Evolutionary conservation across 2,888 invertebrate species (phyloP).

Genomic region (Aporophyla nigra): DNA sequence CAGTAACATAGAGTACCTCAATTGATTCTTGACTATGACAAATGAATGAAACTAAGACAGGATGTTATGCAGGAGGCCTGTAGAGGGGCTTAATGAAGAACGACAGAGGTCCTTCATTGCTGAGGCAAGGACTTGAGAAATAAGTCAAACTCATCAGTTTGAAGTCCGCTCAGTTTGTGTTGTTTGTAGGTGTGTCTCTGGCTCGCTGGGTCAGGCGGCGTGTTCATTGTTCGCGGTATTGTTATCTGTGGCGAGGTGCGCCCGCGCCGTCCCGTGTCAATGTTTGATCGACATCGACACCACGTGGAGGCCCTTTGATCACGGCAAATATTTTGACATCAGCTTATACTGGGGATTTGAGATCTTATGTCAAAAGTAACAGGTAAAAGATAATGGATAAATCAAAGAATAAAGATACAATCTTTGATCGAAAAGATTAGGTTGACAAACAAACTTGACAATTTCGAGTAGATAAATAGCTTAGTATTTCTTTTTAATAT

Average conservation of each 20-base stretch:
- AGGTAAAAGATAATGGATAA: constrained; percentile 44
- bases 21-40: constrained; percentile 71
- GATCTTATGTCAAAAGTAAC: constrained; percentile 60
- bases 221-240: constrained; percentile 81
- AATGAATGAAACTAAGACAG: constrained; percentile 71
- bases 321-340: constrained; percentile 75
- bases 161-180: constrained; percentile 53
- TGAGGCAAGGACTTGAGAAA: constrained; percentile 58
- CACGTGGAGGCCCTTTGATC: constrained; percentile 79
- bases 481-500: constrained; percentile 33
- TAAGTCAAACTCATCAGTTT: constrained; percentile 52
- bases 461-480: constrained; percentile 19
- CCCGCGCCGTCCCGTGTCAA: constrained; percentile 76
- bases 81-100: constrained; percentile 62
- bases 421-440: constrained; percentile 41
- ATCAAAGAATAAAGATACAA: constrained; percentile 46
- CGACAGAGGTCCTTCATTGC: constrained; percentile 62
- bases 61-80: constrained; percentile 67
- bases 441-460: constrained; percentile 23
- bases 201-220: constrained; percentile 71
- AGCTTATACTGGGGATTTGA: constrained; percentile 53
- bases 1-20: constrained; percentile 67
- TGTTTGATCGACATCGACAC: constrained; percentile 77
- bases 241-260: constrained; percentile 83
- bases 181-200: constrained; percentile 62